Evolutionary conservation across 2,888 invertebrate genomes (phyloP).

Genomic region (Ommatoiulus sabulosus): DNA sequence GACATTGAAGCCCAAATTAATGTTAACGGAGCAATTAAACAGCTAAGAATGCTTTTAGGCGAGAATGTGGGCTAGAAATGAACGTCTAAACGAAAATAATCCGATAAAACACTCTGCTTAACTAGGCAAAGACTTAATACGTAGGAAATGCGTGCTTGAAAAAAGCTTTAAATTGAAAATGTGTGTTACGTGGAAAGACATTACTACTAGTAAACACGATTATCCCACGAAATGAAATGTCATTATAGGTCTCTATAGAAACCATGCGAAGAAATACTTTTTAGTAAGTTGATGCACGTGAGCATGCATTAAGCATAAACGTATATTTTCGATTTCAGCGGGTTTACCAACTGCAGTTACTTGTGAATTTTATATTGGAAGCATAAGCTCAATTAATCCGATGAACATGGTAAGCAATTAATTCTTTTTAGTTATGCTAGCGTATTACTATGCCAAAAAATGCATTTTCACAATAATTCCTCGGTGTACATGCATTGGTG

Average conservation of each 20-base stretch:
- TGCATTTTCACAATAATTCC: too few species aligned
- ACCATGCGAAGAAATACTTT: too few species aligned
- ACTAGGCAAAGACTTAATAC: not conserved
- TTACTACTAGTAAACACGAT: not conserved
- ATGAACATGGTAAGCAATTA: slow-evolving; percentile 50
- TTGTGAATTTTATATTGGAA: slow-evolving; percentile 52
- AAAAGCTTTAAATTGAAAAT: slow-evolving; percentile 2
- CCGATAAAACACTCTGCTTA: slow-evolving; percentile 19
- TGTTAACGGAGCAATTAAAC: slow-evolving; percentile 11
- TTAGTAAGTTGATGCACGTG: too few species aligned
- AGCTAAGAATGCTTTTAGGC: not conserved
- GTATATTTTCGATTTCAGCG: too few species aligned
- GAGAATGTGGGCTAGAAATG: not conserved
- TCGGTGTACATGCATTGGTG: too few species aligned
- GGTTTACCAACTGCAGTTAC: slow-evolving; percentile 41
- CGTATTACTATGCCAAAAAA: slow-evolving; percentile 62
- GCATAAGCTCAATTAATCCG: slow-evolving; percentile 52
- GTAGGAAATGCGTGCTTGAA: not conserved
- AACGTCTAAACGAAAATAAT: not conserved
- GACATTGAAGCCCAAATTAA: not conserved
- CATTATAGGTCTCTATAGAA: not conserved
- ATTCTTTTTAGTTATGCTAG: not conserved
- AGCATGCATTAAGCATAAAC: too few species aligned
- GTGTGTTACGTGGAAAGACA: not conserved
- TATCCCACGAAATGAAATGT: not conserved